Base-by-base conservation (phyloP, 1,140 invertebrate species). In the Micrasema minimum region DNA sequence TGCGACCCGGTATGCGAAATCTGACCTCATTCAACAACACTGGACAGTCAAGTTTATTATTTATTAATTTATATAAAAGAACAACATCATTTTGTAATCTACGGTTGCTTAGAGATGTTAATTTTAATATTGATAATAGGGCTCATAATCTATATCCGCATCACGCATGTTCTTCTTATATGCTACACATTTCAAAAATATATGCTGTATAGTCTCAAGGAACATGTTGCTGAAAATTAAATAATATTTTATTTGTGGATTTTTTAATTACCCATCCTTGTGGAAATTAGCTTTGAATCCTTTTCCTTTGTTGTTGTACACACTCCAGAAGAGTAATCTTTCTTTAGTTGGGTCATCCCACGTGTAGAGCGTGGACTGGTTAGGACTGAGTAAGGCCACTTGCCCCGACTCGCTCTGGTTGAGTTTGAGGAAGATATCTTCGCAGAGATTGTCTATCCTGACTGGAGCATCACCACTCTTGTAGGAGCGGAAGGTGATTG, bases 301-400 rank as follows among this genome's bases (percentile, higher is more conserved):
- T 69, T 88, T 86, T 18, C 88, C 89, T 77, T 93, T 93, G 75
- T 92, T 90, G 72, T 92, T 93, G 77, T 94, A 94, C 11, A 93
- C 88, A 78, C 94, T 95, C 93, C 93, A 95, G 48, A 92, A 84
- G 0, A 95, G 83, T 62, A 87, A 85, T 65, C 92, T 83, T 22
- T 89, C 87, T 67, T 90, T 88, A 3, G 87, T 87, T 0, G 92
- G 93, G 81, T 95, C 92, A 78, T 95, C 93, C 93, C 93, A 95
- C 0, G 93, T 95, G 78, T 94, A 94, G 6, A 94, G 77, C 67
- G 94, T 81, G 43, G 90, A 90, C 77, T 94, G 91, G 76, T 90
- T 88, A 0, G 93, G 92, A 79, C 90, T 93, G 18, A 95, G 79
- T 12, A 95, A 79, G 0, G 90, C 91, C 14, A 93, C 91, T 78